Evolutionary conservation across 2,888 invertebrate genomes (phyloP).

Genomic region (Galerucella nymphaeae): DNA sequence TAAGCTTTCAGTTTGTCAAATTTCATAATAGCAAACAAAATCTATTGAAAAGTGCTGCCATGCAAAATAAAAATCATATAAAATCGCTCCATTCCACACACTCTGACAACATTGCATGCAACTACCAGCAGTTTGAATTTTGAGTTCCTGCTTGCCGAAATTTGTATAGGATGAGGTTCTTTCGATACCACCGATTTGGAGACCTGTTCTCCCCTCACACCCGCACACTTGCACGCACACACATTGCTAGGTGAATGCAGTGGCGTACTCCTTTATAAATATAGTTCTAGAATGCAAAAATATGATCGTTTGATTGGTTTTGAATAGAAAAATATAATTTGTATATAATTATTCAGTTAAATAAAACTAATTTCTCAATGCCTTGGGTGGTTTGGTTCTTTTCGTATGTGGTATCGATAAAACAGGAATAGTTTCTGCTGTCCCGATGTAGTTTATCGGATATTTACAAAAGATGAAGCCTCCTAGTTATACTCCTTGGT

Average conservation of each 20-base stretch:
- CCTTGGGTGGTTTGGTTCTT: too few relatives aligned
- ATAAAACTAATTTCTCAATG: too few relatives aligned
- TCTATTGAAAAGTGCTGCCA: too few relatives aligned
- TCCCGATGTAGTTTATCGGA: too few relatives aligned
- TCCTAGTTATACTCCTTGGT: too few relatives aligned
- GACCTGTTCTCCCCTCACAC: conserved; percentile 39
- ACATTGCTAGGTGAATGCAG: conserved; percentile 40
- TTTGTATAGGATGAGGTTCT: conserved; percentile 46
- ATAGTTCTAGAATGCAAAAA: not conserved
- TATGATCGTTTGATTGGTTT: not conserved
- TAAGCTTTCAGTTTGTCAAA: too few relatives aligned
- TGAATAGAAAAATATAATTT: too few relatives aligned
- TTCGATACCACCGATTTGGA: conserved; percentile 36
- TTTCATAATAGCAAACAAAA: too few relatives aligned
- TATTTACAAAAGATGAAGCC: too few relatives aligned
- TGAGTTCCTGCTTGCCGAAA: conserved; percentile 55
- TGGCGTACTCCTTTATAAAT: conserved; percentile 24
- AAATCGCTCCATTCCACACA: not conserved
- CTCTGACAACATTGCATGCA: conserved; percentile 26
- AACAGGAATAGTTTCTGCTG: too few relatives aligned
- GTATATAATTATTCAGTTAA: too few relatives aligned
- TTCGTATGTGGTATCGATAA: too few relatives aligned
- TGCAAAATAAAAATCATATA: not conserved
- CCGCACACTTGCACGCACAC: conserved; percentile 40
- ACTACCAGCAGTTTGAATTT: conserved; percentile 18